Evolutionary conservation across 1,140 invertebrate species (phyloP), one percentile per base, ranked within the genome.

Genomic region (Drosophila fuyamai): DNA sequence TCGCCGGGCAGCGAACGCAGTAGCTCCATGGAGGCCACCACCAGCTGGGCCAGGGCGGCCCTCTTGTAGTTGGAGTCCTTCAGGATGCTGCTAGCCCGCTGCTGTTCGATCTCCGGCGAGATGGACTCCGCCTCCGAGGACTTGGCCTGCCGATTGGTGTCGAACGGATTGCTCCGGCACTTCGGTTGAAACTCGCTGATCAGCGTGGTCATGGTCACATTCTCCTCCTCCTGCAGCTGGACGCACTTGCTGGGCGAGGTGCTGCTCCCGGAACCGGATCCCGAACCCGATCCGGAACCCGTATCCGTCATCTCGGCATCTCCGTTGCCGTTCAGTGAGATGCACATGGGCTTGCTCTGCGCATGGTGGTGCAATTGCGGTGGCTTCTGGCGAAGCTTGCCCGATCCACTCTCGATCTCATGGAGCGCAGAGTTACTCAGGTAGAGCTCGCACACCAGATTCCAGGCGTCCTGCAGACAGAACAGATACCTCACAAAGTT

Each of bases 31-130:
- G 92, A 92, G 5, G 92, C 92, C 9, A 92, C 91, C 23, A 92
- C 90, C 18, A 92, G 44, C 65, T 92, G 92, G 0, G 92, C 88
- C 7, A 92, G 32, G 7, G 92, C 91, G 1, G 91, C 86, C 5
- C 92, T 73, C 62, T 92, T 92, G 46, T 92, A 92, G 18, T 92
- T 92, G 4, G 84, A 92, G 12, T 92, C 96, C 94, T 97, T 97
- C 58, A 95, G 95, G 47, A 97, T 96, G 62, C 96, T 97, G 16
- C 94, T 94, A 57, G 95, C 95, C 68, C 95, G 94, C 91, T 97
- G 96, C 68, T 95, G 94, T 79, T 96, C 95, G 27, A 96, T 95
- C 84, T 97, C 96, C 5, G 95, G 95, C 23, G 94, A 95, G 12
- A 95, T 94, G 1, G 94, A 93, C 79, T 94, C 94, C 29, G 94